Base-by-base conservation (phyloP, 92 coral and sea anemone species). In the Epizoanthus fatuus region DNA sequence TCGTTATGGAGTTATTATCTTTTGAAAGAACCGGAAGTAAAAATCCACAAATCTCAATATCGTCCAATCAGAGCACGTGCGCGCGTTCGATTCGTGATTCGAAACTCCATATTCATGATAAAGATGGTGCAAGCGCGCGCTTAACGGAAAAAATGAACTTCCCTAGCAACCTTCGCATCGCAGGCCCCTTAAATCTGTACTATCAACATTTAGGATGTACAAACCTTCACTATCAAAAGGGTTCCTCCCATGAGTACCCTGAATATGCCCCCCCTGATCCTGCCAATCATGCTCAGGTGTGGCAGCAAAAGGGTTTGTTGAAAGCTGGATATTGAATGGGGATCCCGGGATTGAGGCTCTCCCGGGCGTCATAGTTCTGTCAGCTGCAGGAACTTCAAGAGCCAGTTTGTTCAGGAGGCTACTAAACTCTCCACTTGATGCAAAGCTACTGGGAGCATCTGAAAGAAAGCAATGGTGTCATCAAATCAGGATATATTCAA, bases 281-380 rank as follows among this genome's bases (percentile, higher is more conserved):
- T 40, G 74, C 66, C 76, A 74, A 17, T 64, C 71, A 14, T 59
- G 87, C 59, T 32, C 63, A 45, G 87, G 69, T 69, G 90, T 80
- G 20, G 79, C 84, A 9, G 14, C 15, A 22, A 81, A 86, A 4
- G 91, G 55, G 20, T 84, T 44, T 6, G 55, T 65, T 3, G 77
- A 58, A 10, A 44, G 16, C 14, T 45, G 58, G 17, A 45, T 56
- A 62, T 79, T 69, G n/a, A 57, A 64, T 47, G 55, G 6, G 3
- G 80, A 72, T 17, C 57, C 63, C 3, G 49, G 40, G 44, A n/a
- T 83, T 35, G 20, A 66, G 0, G 90, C 59, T 75, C 93, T 84
- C 0, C 90, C 91, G 1, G 98, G 98, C 3, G 98, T 94, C 67
- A 93, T 85, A 57, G 95, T 86, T 51, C 89, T 86, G 45, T 83